These are phyloP conservation scores for Prorops nasuta DNA, from an alignment of 1,140 invertebrate species.

Conservation along the genomic window DNA sequence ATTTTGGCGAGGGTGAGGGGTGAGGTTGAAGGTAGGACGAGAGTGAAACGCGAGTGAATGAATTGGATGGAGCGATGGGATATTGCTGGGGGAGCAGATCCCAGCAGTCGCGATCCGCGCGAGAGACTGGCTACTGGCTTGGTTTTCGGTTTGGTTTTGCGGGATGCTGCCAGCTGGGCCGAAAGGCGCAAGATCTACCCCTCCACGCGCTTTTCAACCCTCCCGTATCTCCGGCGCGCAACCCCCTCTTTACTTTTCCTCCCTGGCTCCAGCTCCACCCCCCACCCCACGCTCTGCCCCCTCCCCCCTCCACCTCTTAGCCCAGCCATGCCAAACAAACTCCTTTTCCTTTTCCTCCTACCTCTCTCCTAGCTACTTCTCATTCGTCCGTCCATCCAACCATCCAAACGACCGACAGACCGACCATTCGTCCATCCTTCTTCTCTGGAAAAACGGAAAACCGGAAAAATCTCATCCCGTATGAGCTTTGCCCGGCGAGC, in stretches of 20 bases:
- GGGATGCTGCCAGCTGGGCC: conserved; percentile 52
- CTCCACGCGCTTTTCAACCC: conserved; percentile 22
- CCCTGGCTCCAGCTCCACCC: conserved; percentile 13
- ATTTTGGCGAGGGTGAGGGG: too few relatives aligned
- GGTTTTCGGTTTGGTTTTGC: conserved; percentile 29
- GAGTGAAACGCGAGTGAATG: too few relatives aligned
- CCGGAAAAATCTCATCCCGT: conserved; percentile 21
- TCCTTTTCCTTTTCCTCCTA: not conserved
- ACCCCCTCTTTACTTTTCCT: too few relatives aligned
- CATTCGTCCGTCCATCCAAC: too few relatives aligned
- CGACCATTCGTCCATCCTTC: too few relatives aligned
- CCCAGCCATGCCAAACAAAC: conserved; percentile 30
- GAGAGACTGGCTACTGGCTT: conserved; percentile 47
- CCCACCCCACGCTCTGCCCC: conserved; percentile 8
- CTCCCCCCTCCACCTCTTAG: not conserved
- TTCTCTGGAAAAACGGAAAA: too few relatives aligned
- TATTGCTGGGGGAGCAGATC: conserved; percentile 33
- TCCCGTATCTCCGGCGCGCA: conserved; percentile 15
- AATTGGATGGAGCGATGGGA: too few relatives aligned
- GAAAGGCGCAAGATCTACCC: conserved; percentile 54
- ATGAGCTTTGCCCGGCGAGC: conserved; percentile 12
- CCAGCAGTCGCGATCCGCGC: conserved; percentile 47
- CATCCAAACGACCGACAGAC: too few relatives aligned
- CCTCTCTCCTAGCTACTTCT: not conserved
- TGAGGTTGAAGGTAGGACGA: too few relatives aligned